Conservation (phyloP, 1,140 invertebrate genomes). For the Drosophila subpulchrella region DNA sequence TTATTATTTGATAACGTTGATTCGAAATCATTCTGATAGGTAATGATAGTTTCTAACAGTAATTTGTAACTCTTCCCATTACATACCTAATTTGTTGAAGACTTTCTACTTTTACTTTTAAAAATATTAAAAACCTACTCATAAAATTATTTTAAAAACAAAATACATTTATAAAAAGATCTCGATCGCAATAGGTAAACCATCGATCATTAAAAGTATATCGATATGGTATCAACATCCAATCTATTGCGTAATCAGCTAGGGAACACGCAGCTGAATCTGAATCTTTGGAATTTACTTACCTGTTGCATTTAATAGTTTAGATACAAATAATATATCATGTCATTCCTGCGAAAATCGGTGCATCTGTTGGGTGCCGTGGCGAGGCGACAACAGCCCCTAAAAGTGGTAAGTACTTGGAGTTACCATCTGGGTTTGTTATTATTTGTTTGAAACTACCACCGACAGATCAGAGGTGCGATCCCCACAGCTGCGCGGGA, state of each 20-base stretch:
- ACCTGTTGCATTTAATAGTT: slow-evolving; percentile 46
- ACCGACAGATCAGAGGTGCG: slow-evolving; percentile 20
- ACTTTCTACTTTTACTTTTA: too few relatives aligned
- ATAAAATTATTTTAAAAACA: too few relatives aligned
- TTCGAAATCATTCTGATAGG: too few relatives aligned
- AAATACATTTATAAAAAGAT: not conserved
- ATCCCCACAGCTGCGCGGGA: slow-evolving; percentile 9
- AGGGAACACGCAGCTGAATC: slow-evolving; percentile 34
- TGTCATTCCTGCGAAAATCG: slow-evolving; percentile 65
- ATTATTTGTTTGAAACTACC: slow-evolving; percentile 21
- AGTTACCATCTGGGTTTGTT: not conserved
- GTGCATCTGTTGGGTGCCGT: slow-evolving; percentile 28
- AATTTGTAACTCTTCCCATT: too few relatives aligned
- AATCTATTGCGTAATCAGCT: slow-evolving; percentile 50
- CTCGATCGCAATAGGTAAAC: not conserved
- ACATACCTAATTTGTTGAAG: too few relatives aligned
- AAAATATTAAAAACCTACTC: too few relatives aligned
- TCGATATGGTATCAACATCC: slow-evolving; percentile 5
- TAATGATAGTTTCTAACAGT: too few relatives aligned
- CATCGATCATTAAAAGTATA: not conserved
- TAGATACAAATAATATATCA: slow-evolving; percentile 21
- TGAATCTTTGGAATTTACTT: slow-evolving; percentile 11
- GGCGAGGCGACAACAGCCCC: slow-evolving; percentile 22
- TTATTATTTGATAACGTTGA: too few relatives aligned
- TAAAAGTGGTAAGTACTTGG: slow-evolving; percentile 43